Evolutionary conservation across 2,888 invertebrate species (phyloP).

Genomic region (Drosophila neonasuta): DNA sequence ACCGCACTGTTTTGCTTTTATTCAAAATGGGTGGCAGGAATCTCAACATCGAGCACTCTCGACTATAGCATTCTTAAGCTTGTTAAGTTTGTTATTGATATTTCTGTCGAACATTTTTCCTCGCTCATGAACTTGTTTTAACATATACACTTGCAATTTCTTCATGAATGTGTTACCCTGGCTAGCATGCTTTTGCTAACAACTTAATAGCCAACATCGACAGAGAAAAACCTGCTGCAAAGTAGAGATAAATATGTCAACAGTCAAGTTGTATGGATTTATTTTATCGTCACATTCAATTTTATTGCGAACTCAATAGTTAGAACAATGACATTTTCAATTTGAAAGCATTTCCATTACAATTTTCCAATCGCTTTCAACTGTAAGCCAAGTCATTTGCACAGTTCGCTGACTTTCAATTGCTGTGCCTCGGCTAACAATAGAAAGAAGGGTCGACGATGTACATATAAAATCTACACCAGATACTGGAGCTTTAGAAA

Average conservation of each 20-base stretch:
- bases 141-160: not conserved
- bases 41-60: too few species aligned
- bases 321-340: slow-evolving; percentile 7
- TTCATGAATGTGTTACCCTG: not conserved
- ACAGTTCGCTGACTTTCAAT: slow-evolving; percentile 61
- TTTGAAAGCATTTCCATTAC: slow-evolving; percentile 23
- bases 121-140: too few species aligned
- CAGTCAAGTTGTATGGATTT: slow-evolving; percentile 2
- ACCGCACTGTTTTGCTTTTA: too few species aligned
- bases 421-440: slow-evolving; percentile 34
- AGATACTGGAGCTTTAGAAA: slow-evolving; percentile 2
- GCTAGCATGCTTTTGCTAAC: not conserved
- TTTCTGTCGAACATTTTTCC: too few species aligned
- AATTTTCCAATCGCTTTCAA: slow-evolving; percentile 40
- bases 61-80: too few species aligned
- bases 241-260: not conserved
- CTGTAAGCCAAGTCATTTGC: slow-evolving; percentile 28
- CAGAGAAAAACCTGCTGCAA: too few species aligned
- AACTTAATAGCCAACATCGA: not conserved
- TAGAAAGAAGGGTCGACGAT: not conserved
- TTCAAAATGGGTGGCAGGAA: too few species aligned
- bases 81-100: too few species aligned
- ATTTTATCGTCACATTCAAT: not conserved
- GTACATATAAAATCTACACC: not conserved
- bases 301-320: slow-evolving; percentile 6